Percentiles rank a stretch among this genome's conserved stretches.
phyloP scores from a whole-genome alignment of 2,113 vertebrate species.

The Aspidoscelis tigris region DNA sequence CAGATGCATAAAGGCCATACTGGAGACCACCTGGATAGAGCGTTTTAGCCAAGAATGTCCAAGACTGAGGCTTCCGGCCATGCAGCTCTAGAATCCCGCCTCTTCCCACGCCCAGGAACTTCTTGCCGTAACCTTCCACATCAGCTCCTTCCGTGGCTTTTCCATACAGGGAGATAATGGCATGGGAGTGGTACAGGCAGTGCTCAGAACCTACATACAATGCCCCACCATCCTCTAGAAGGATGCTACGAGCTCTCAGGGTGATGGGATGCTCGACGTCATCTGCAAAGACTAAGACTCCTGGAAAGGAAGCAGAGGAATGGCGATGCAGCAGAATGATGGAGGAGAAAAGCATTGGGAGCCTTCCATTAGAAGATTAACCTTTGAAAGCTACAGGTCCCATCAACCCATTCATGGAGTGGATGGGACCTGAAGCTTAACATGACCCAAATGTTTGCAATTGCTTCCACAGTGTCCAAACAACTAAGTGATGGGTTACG shows the following conservation, averaged over 20 bases:
- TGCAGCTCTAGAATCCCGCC: slow-evolving; percentile 55
- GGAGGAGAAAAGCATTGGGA: no score
- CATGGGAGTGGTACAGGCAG: slow-evolving; percentile 45
- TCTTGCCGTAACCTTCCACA: slow-evolving; percentile 46
- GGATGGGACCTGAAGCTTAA: no score
- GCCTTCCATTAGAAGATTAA: no score
- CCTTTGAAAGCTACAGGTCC: no score
- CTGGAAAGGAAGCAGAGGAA: slow-evolving; percentile 31
- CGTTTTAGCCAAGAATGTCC: slow-evolving; percentile 51
- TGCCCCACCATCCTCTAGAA: slow-evolving; percentile 51
- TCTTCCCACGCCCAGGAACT: slow-evolving; percentile 58
- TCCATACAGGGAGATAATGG: slow-evolving; percentile 36
- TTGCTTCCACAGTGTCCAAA: no score
- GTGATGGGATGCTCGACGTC: slow-evolving; percentile 47
- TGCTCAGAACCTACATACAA: slow-evolving; percentile 51
- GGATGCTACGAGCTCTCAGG: slow-evolving; percentile 47
- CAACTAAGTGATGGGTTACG: no score
- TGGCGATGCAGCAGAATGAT: neutral
- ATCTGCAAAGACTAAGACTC: slow-evolving; percentile 53
- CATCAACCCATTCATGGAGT: no score
- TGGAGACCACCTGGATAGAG: slow-evolving; percentile 53
- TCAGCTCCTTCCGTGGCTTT: slow-evolving; percentile 39
- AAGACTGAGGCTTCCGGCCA: slow-evolving; percentile 47
- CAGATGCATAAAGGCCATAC: slow-evolving; percentile 47
- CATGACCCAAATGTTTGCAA: no score